These are phyloP conservation scores for Oasisia sp. DNA, from an alignment of 2,888 invertebrate species.

Conservation along the genomic window DNA sequence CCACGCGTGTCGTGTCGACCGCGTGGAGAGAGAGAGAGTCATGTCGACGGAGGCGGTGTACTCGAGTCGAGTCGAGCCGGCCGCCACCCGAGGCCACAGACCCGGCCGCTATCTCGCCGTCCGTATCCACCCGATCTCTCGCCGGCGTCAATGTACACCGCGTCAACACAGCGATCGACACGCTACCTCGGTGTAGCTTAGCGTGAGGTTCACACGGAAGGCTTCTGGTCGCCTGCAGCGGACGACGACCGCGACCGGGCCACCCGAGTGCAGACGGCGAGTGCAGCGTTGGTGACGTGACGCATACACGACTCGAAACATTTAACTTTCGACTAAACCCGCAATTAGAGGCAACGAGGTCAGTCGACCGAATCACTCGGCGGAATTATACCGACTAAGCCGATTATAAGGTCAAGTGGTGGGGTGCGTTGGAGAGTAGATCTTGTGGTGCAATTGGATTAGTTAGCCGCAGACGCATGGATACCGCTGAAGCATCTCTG, in stretches of 20 bases:
- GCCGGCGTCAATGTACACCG: neutral
- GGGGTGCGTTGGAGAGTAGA: neutral
- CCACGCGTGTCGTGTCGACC: no score
- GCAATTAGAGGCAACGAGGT: neutral
- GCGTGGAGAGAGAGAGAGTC: neutral
- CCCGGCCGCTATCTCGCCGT: slow-evolving; percentile 6
- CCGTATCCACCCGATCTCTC: neutral
- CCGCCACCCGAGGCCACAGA: neutral
- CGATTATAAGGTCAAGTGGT: neutral
- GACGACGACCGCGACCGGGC: neutral
- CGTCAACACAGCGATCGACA: neutral
- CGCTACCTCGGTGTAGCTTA: neutral
- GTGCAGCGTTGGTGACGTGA: neutral
- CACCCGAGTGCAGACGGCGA: neutral
- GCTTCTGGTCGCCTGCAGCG: neutral
- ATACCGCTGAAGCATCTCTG: neutral
- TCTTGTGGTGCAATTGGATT: neutral
- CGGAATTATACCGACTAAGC: neutral
- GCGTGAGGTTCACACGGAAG: neutral
- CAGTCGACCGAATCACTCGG: neutral
- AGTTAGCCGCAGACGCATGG: neutral
- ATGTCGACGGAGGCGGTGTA: neutral
- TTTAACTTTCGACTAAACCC: neutral
- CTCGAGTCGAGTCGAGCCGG: neutral
- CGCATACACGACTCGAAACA: neutral